phyloP scores from a whole-genome alignment of 2,888 invertebrate genomes.

The Cloeon dipterum region DNA sequence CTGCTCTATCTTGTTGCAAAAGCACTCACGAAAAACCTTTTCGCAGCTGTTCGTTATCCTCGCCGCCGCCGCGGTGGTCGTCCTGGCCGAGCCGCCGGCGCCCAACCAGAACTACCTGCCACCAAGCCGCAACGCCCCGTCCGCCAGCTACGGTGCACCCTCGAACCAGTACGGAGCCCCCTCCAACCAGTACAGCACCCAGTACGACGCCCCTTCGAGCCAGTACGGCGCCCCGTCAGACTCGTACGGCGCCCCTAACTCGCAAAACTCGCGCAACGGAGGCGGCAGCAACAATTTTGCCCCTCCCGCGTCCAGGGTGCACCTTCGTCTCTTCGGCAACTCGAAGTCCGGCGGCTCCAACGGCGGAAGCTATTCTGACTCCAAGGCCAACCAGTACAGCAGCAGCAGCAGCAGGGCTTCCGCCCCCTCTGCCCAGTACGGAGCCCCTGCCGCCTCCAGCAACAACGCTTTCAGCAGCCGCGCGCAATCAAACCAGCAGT shows the following conservation, averaged over 20 bases:
- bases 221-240: constrained; percentile 7
- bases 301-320: background rate
- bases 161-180: constrained; percentile 6
- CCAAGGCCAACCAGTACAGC: background rate
- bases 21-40: background rate
- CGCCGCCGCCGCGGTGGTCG: background rate
- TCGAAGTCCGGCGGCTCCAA: background rate
- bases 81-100: background rate
- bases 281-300: background rate
- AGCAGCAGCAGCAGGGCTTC: background rate
- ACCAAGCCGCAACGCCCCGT: background rate
- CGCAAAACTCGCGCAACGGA: background rate
- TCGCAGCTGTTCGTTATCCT: background rate
- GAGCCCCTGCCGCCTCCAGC: constrained; percentile 3
- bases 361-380: background rate
- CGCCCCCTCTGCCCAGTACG: constrained; percentile 6
- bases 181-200: background rate
- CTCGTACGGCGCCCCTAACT: background rate
- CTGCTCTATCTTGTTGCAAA: too few relatives aligned
- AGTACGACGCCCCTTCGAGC: constrained; percentile 5
- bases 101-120: constrained; percentile 1
- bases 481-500: background rate
- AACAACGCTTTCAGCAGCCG: background rate
- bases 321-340: background rate
- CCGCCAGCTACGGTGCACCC: background rate